Conservation (phyloP, 1,140 invertebrate species). For the Drosophila takahashii region DNA sequence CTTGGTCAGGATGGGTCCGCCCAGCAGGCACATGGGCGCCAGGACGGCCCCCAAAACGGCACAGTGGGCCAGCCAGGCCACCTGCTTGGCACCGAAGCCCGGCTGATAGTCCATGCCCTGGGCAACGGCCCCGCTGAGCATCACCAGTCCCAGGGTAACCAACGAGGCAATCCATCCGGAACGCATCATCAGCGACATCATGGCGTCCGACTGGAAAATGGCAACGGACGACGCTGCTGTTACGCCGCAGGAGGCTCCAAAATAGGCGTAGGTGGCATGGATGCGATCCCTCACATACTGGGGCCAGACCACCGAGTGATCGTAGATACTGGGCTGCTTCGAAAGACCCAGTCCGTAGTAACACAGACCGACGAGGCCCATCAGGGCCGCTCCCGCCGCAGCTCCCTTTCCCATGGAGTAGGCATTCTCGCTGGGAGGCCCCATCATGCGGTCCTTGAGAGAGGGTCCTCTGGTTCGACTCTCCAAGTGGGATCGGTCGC, state of each 20-base stretch:
- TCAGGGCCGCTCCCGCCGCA: slow-evolving; percentile 93
- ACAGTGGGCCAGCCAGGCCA: slow-evolving; percentile 96
- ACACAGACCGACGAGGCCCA: slow-evolving; percentile 96
- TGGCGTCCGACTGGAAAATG: slow-evolving; percentile 91
- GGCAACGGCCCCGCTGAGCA: slow-evolving; percentile 93
- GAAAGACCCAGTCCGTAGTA: slow-evolving; percentile 97
- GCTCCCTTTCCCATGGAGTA: slow-evolving; percentile 94
- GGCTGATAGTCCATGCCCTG: slow-evolving; percentile 91
- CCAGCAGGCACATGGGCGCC: slow-evolving; percentile 96
- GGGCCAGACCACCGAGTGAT: slow-evolving; percentile 96
- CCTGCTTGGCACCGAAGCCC: slow-evolving; percentile 95
- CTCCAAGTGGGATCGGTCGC: slow-evolving; percentile 46
- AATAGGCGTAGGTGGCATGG: slow-evolving; percentile 96
- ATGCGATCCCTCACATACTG: slow-evolving; percentile 96
- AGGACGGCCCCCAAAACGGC: slow-evolving; percentile 95
- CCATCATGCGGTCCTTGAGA: slow-evolving; percentile 77
- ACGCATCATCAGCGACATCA: slow-evolving; percentile 90
- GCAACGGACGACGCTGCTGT: slow-evolving; percentile 93
- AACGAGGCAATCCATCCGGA: slow-evolving; percentile 92
- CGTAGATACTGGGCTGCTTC: slow-evolving; percentile 91
- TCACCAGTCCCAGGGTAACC: slow-evolving; percentile 92
- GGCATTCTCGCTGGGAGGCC: slow-evolving; percentile 86
- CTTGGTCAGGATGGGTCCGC: slow-evolving; percentile 93
- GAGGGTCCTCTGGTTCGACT: slow-evolving; percentile 44
- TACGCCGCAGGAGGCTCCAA: slow-evolving; percentile 93